These are phyloP conservation scores for Zaprionus ghesquierei DNA, from an alignment of 1,140 invertebrate species.

Conservation along the genomic window DNA sequence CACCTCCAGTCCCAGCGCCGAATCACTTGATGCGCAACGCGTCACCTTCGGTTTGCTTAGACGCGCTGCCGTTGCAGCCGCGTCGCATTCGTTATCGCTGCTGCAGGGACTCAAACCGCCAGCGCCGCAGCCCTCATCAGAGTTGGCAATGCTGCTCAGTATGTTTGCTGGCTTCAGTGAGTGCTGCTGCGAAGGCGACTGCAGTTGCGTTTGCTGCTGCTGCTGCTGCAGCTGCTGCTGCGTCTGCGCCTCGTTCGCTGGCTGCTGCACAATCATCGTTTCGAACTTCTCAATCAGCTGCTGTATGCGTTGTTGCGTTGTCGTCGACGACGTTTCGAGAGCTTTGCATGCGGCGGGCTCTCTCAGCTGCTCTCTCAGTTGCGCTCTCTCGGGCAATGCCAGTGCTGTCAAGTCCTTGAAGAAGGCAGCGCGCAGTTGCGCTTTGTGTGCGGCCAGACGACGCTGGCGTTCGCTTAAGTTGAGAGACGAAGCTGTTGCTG, in stretches of 20 bases:
- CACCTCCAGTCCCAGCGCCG: slow-evolving; percentile 74
- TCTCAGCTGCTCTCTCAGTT: not conserved
- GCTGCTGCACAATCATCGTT: slow-evolving; percentile 69
- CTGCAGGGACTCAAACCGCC: slow-evolving; percentile 72
- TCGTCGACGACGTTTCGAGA: not conserved
- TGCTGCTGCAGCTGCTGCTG: slow-evolving; percentile 6
- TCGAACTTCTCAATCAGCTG: slow-evolving; percentile 64
- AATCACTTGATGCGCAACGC: slow-evolving; percentile 79
- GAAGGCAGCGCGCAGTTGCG: slow-evolving; percentile 61
- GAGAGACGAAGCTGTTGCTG: not conserved
- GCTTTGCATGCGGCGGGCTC: not conserved
- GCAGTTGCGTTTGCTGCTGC: slow-evolving; percentile 20
- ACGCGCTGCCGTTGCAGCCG: slow-evolving; percentile 3
- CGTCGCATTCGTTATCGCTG: slow-evolving; percentile 62
- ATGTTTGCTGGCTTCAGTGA: slow-evolving; percentile 23
- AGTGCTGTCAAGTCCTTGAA: slow-evolving; percentile 46
- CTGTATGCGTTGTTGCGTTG: slow-evolving; percentile 16
- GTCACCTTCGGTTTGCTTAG: slow-evolving; percentile 65
- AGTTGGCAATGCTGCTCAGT: slow-evolving; percentile 57
- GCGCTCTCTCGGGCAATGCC: not conserved
- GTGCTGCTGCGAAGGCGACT: too few species aligned
- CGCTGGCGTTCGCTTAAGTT: slow-evolving; percentile 48
- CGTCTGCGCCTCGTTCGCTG: not conserved
- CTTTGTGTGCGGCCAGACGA: slow-evolving; percentile 54
- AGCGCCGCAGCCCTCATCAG: slow-evolving; percentile 75